phyloP scores from a whole-genome alignment of 2,113 vertebrate species.

The Silurus glanis region DNA sequence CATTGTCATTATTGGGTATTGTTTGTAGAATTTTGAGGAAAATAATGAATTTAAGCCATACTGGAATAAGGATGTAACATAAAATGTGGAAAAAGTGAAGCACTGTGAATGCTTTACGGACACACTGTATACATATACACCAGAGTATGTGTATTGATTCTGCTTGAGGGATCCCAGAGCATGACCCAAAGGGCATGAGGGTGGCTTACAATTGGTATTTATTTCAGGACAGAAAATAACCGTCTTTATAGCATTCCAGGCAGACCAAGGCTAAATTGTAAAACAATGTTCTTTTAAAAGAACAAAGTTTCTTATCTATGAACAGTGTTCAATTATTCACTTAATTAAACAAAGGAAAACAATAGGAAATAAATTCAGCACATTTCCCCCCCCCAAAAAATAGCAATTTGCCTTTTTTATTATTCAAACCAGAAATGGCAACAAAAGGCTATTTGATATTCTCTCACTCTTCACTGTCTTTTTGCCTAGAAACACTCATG shows the following conservation, averaged over 20 bases:
- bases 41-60: too few relatives aligned
- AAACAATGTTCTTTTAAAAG: neutral
- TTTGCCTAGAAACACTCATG: conserved; percentile 25
- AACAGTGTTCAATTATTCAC: neutral
- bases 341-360: neutral
- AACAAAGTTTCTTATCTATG: neutral
- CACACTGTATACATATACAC: neutral
- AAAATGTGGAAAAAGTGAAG: too few relatives aligned
- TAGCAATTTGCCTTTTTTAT: neutral
- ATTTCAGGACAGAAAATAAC: conserved; percentile 6
- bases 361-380: neutral
- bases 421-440: neutral
- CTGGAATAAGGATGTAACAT: too few relatives aligned
- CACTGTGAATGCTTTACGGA: too few relatives aligned
- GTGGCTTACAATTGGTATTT: neutral
- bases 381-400: neutral
- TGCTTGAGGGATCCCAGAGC: neutral
- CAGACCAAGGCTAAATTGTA: neutral
- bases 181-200: neutral
- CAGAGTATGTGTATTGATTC: neutral
- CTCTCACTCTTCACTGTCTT: neutral
- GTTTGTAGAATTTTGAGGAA: too few relatives aligned
- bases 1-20: too few relatives aligned
- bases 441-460: conserved; percentile 2
- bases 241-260: neutral